A percentile compares a stretch with the other conserved stretches of the same genome.
Evolutionary conservation across 2,888 invertebrate species (phyloP).

Genomic region (Barypeithes pellucidus): DNA sequence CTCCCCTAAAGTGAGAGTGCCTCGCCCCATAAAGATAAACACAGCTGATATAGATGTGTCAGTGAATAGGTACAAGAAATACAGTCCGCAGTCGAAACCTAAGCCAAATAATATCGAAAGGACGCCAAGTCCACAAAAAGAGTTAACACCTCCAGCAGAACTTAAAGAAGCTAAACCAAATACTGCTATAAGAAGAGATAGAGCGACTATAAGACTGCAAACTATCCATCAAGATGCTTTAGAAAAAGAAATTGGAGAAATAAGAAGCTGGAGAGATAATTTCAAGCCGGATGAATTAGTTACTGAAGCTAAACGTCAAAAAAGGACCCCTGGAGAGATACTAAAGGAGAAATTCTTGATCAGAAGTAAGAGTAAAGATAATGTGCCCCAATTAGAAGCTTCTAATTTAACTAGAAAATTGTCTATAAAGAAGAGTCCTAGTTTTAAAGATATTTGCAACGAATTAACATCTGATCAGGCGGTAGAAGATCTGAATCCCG

Average conservation of each 20-base stretch:
- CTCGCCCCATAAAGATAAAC: conserved; percentile 83
- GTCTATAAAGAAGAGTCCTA: conserved; percentile 66
- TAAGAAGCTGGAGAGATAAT: conserved; percentile 77
- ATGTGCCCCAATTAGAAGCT: conserved; percentile 61
- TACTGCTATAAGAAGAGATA: conserved; percentile 78
- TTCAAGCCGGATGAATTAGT: conserved; percentile 75
- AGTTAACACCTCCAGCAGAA: conserved; percentile 61
- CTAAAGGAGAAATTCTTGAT: conserved; percentile 84
- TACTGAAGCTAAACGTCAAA: conserved; percentile 65
- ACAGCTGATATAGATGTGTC: conserved; percentile 91
- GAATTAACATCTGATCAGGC: conserved; percentile 73
- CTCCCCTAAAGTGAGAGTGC: conserved; percentile 70
- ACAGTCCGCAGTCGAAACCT: conserved; percentile 61
- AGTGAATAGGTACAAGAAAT: conserved; percentile 75
- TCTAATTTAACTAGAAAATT: conserved; percentile 55
- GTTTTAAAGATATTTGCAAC: conserved; percentile 74
- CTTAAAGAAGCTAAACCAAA: conserved; percentile 67
- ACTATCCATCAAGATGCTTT: conserved; percentile 73
- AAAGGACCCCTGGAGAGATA: conserved; percentile 77
- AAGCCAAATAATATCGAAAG: conserved; percentile 52
- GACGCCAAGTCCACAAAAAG: conserved; percentile 47
- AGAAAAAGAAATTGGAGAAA: conserved; percentile 61
- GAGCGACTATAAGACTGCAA: conserved; percentile 83
- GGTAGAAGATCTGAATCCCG: conserved; percentile 74
- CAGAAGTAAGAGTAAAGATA: conserved; percentile 76